Conservation (phyloP, 2,797 vertebrate genomes). For the Lacerta bilineata region DNA sequence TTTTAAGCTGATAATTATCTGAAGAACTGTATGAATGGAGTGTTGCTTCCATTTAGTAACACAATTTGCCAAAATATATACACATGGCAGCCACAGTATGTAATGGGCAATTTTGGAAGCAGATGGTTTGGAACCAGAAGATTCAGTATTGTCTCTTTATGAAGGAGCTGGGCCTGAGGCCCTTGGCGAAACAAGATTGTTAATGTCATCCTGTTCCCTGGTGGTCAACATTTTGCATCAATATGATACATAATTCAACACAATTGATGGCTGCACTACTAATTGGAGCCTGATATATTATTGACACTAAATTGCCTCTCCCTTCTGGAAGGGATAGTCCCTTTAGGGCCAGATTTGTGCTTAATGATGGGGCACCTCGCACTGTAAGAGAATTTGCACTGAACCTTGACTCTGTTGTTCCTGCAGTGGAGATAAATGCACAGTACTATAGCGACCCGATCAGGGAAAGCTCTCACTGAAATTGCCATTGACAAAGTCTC, state of each 20-base stretch:
- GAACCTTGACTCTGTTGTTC: slow-evolving; percentile 39
- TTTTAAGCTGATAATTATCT: slow-evolving; percentile 36
- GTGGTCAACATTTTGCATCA: slow-evolving; percentile 59
- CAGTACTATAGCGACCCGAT: background rate
- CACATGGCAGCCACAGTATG: slow-evolving; percentile 30
- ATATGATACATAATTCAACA: slow-evolving; percentile 74
- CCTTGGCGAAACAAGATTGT: slow-evolving; percentile 60
- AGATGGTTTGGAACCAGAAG: slow-evolving; percentile 32
- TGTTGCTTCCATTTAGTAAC: slow-evolving; percentile 20
- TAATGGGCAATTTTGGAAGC: slow-evolving; percentile 37
- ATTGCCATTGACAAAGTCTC: background rate
- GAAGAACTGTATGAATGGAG: background rate
- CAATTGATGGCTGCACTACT: slow-evolving; percentile 61
- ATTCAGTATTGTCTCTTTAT: slow-evolving; percentile 41
- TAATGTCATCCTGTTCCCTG: slow-evolving; percentile 62
- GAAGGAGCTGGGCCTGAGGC: slow-evolving; percentile 59
- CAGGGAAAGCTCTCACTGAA: slow-evolving; percentile 28
- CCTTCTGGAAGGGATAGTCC: slow-evolving; percentile 69
- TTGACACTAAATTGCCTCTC: slow-evolving; percentile 71
- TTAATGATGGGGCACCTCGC: slow-evolving; percentile 58
- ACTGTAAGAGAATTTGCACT: slow-evolving; percentile 58
- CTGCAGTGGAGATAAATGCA: slow-evolving; percentile 43
- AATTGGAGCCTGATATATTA: slow-evolving; percentile 69
- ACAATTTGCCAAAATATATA: background rate
- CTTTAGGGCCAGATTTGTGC: slow-evolving; percentile 64